Conservation (phyloP, 2,113 vertebrate species). For the Tachysurus fulvidraco region DNA sequence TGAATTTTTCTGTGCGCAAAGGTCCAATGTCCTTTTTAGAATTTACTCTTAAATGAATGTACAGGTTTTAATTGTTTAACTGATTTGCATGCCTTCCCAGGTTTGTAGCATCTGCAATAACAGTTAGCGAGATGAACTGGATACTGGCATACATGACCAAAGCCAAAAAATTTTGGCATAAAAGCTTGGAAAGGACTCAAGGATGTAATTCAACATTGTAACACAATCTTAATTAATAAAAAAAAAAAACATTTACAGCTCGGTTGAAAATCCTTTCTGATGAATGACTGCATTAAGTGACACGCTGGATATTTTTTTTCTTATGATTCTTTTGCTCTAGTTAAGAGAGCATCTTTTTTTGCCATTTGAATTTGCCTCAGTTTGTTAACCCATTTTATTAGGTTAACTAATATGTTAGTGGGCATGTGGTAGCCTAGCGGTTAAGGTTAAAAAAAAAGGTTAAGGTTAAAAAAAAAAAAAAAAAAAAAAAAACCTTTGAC, state of each 20-base stretch:
- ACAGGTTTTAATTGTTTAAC: not conserved
- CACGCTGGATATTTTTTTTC: not conserved
- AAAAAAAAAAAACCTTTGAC: too few species aligned
- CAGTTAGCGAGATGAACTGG: not conserved
- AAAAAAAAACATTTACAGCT: not conserved
- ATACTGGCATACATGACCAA: not conserved
- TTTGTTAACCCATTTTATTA: not conserved
- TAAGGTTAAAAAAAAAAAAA: too few species aligned
- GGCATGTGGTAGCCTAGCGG: too few species aligned
- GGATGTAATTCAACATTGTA: not conserved
- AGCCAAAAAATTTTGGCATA: not conserved
- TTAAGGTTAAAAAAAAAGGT: too few species aligned
- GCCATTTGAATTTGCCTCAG: not conserved
- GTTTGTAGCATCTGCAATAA: not conserved
- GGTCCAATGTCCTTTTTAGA: not conserved
- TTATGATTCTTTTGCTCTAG: not conserved
- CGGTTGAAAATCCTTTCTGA: not conserved
- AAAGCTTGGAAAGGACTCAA: not conserved
- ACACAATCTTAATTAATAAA: not conserved
- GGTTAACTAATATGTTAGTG: not conserved
- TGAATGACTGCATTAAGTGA: not conserved
- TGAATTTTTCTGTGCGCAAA: not conserved
- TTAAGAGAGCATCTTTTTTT: not conserved
- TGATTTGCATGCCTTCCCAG: not conserved
- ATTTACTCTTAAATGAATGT: not conserved